phyloP scores from a whole-genome alignment of 1,140 invertebrate species.

The Drosophila willistoni region DNA sequence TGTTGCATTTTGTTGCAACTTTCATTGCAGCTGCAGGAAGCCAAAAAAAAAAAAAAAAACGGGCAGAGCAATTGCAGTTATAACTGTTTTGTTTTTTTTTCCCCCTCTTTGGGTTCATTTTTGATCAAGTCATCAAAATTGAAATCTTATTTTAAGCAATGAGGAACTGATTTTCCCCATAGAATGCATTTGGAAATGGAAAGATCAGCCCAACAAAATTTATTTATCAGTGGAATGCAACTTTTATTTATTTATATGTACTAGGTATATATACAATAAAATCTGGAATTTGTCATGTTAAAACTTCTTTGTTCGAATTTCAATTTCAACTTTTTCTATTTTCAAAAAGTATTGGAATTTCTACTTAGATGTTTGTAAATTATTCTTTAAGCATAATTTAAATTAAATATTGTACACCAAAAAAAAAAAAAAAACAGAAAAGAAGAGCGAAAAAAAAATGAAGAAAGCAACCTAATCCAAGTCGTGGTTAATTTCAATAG shows the following conservation, averaged over 20 bases:
- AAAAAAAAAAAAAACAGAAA: neutral
- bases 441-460: slow-evolving; percentile 3
- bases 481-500: slow-evolving; percentile 22
- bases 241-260: too few species aligned
- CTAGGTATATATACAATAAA: too few species aligned
- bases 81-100: slow-evolving; percentile 4
- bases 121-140: slow-evolving; percentile 5
- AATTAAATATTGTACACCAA: slow-evolving; percentile 23
- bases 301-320: neutral
- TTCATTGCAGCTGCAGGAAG: slow-evolving; percentile 13
- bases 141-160: neutral
- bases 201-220: too few species aligned
- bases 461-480: neutral
- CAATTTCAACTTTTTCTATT: neutral
- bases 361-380: neutral
- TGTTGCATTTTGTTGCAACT: slow-evolving; percentile 1
- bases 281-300: too few species aligned
- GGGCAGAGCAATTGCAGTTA: slow-evolving; percentile 3
- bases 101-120: neutral
- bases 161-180: neutral
- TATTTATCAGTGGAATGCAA: too few species aligned
- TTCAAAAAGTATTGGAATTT: neutral
- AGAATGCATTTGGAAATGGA: too few species aligned
- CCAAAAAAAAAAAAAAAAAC: neutral
- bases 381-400: slow-evolving; percentile 17